Base-by-base conservation (phyloP, 2,888 invertebrate species). In the Agriopis aurantiaria region DNA sequence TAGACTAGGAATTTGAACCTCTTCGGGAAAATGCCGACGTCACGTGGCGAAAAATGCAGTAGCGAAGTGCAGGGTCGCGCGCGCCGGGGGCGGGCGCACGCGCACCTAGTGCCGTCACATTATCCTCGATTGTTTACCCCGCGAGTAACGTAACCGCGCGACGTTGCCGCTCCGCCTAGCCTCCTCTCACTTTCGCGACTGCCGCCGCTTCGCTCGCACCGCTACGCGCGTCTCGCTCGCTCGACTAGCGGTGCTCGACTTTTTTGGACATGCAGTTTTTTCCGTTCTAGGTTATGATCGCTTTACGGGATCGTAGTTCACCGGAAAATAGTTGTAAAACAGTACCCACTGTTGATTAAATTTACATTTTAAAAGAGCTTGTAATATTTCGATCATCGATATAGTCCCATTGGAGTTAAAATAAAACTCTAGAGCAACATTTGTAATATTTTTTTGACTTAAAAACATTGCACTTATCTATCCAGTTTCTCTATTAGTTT, bases 141-240 rank as follows among this genome's bases (percentile, higher is more conserved):
- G 88, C 82, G 87, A 86, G 89, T 90, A 90, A 91, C 91, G 92
- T 93, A 92, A 89, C 85, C 78, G 87, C 80, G 88, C 90, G 87
- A 79, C 82, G 94, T 92, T 93, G 93, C 94, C 94, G 88, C 85
- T 84, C 85, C 83, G 89, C 80, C 69, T 92, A 85, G 91, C 89
- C 87, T 91, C 93, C 92, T 92, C 94, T 94, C 94, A 93, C 94
- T 93, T 93, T 93, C 94, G 91, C 92, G 91, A 87, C 81, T 81
- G 73, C 72, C 75, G 70, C 82, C 77, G 78, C 88, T 89, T 78
- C 85, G 70, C 79, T 77, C 85, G 69, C 72, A 57, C 78, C 65
- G 61, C 75, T 85, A 82, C 72, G 49, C 65, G 79, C 80, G 83
- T 91, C 92, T 77, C 85, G 75, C 84, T 91, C 88, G 75, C 84